A percentile compares a stretch with the other conserved stretches of the same genome.
Evolutionary conservation across 2,113 vertebrate genomes (phyloP).

Genomic region (Rhagologus leucostigma): DNA sequence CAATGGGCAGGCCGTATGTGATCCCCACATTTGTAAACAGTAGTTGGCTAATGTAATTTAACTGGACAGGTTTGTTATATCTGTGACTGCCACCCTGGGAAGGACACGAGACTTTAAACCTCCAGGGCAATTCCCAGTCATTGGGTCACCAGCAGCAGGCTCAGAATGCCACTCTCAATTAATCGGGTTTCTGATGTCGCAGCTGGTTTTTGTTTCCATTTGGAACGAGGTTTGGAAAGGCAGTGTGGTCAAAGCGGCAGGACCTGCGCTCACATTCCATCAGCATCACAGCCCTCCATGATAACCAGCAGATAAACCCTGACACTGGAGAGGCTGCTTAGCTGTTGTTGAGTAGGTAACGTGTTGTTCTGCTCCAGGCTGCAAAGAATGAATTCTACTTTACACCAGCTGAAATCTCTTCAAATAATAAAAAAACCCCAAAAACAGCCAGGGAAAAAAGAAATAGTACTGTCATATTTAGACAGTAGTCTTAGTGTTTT

Average conservation of each 20-base stretch:
- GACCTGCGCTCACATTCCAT: slow-evolving; percentile 36
- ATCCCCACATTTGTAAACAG: slow-evolving; percentile 19
- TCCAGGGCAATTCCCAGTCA: slow-evolving; percentile 35
- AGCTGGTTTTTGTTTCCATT: slow-evolving; percentile 41
- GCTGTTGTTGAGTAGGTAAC: background rate
- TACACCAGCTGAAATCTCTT: background rate
- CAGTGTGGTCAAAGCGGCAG: background rate
- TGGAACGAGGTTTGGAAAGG: background rate
- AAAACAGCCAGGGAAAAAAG: background rate
- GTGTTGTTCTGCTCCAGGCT: background rate
- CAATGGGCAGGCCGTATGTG: background rate
- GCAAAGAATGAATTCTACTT: background rate
- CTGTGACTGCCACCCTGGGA: background rate
- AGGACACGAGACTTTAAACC: slow-evolving; percentile 51
- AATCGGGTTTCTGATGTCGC: slow-evolving; percentile 27
- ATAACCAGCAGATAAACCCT: slow-evolving; percentile 3
- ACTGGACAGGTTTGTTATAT: slow-evolving; percentile 2
- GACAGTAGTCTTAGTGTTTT: background rate
- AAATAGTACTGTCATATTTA: background rate
- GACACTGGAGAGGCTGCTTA: background rate
- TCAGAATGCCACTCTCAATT: slow-evolving; percentile 44
- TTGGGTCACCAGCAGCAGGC: slow-evolving; percentile 20
- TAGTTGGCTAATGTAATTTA: background rate
- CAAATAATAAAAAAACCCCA: background rate
- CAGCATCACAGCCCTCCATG: background rate